These are phyloP conservation scores for Luscinia luscinia DNA, from an alignment of 2,797 vertebrate genomes.

Conservation along the genomic window DNA sequence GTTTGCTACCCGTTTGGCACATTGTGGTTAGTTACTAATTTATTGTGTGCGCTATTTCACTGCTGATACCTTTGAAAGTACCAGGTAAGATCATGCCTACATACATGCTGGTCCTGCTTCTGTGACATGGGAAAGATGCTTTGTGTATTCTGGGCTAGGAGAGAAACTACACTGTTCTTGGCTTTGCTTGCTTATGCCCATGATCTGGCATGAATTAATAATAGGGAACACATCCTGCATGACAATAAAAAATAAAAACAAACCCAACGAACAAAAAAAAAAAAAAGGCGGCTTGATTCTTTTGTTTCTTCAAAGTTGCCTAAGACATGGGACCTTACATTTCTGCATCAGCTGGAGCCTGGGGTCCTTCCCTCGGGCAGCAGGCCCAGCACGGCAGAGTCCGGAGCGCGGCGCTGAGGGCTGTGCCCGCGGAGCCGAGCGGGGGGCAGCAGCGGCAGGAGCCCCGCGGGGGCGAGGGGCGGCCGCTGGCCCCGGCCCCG, in stretches of 20 bases:
- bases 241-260: neutral
- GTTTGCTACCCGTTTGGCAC: neutral
- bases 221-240: neutral
- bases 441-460: neutral
- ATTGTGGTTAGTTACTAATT: neutral
- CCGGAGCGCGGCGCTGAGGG: neutral
- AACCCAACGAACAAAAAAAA: neutral
- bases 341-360: neutral
- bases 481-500: neutral
- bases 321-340: neutral
- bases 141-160: neutral
- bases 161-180: neutral
- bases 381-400: neutral
- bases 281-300: neutral
- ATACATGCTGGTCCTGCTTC: neutral
- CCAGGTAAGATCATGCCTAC: fast-evolving
- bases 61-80: neutral
- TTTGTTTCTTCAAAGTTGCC: neutral
- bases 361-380: neutral
- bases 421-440: neutral
- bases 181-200: neutral
- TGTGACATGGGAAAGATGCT: neutral
- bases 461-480: neutral
- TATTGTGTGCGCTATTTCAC: neutral
- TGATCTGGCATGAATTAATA: neutral